Evolutionary conservation across 2,797 vertebrate genomes (phyloP).

Genomic region (Rhinoraja longicauda): DNA sequence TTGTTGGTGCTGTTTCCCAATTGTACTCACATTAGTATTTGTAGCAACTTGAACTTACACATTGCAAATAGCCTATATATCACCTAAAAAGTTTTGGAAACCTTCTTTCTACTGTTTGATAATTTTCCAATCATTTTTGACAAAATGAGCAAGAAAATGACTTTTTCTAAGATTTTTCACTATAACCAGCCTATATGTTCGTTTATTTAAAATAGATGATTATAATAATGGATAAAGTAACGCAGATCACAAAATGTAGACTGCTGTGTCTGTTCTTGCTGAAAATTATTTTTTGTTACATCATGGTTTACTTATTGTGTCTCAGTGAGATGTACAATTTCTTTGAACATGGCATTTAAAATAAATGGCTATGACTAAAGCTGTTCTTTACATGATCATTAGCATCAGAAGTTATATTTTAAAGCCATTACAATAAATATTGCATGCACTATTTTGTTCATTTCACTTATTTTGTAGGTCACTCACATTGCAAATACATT

Average conservation of each 20-base stretch:
- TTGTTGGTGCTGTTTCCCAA: not conserved
- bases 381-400: not conserved
- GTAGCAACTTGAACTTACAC: not conserved
- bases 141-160: not conserved
- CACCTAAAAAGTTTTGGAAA: not conserved
- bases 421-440: not conserved
- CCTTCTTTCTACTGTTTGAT: not conserved
- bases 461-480: not conserved
- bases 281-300: not conserved
- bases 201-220: not conserved
- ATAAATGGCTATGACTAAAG: slow-evolving; percentile 4
- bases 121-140: not conserved
- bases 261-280: not conserved
- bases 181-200: not conserved
- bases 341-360: not conserved
- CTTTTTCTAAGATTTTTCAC: not conserved
- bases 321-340: not conserved
- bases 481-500: slow-evolving; percentile 7
- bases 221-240: not conserved
- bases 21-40: not conserved
- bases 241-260: not conserved
- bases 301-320: not conserved
- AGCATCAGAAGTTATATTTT: not conserved
- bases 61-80: not conserved
- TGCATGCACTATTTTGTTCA: not conserved